These are phyloP conservation scores for Caenorhabditis afra DNA, from an alignment of 2,888 invertebrate species.

Conservation along the genomic window DNA sequence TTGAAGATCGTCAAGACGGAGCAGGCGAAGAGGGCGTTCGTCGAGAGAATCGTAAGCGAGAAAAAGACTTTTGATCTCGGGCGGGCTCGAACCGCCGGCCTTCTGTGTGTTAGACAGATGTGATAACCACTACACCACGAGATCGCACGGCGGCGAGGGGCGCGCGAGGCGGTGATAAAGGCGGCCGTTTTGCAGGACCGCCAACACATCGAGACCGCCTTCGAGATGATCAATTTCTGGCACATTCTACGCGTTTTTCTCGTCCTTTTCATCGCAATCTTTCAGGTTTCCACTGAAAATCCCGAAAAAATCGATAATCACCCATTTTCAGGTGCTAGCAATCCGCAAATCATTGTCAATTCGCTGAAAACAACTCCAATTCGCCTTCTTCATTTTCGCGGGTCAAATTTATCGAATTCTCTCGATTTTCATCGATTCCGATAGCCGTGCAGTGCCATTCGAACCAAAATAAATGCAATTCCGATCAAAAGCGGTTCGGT, in stretches of 20 bases:
- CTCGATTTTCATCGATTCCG: background rate
- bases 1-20: constrained; percentile 40
- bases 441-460: background rate
- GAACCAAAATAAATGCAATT: background rate
- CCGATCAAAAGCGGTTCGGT: background rate
- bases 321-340: constrained; percentile 29
- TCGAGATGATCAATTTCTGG: constrained; percentile 53
- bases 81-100: constrained; percentile 79
- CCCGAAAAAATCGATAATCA: too few relatives aligned
- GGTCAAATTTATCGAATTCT: too few relatives aligned
- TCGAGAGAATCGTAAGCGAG: constrained; percentile 48
- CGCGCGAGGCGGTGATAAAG: background rate
- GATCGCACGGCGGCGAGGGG: constrained; percentile 39
- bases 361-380: too few relatives aligned
- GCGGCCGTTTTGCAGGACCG: constrained; percentile 29
- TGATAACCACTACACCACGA: constrained; percentile 79
- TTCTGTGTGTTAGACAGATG: constrained; percentile 80
- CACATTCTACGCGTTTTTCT: constrained; percentile 29
- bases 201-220: constrained; percentile 33
- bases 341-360: constrained; percentile 9
- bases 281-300: constrained; percentile 30
- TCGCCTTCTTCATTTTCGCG: too few relatives aligned
- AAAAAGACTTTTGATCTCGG: constrained; percentile 70
- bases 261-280: constrained; percentile 30
- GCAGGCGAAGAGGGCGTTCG: constrained; percentile 39